phyloP scores from a whole-genome alignment of 2,113 vertebrate genomes.

The Amazona guildingii region DNA sequence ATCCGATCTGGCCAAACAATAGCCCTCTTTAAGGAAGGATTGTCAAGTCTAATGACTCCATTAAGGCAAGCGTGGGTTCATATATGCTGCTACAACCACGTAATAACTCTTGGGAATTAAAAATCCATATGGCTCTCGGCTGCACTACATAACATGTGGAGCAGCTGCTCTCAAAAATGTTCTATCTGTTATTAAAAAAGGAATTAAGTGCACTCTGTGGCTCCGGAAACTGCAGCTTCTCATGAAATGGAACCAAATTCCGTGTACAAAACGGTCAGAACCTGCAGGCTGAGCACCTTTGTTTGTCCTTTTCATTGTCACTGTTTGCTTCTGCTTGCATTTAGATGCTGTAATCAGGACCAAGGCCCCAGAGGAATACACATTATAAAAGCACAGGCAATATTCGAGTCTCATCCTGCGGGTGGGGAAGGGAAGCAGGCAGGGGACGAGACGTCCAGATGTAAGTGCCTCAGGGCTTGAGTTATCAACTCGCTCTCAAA shows the following conservation, averaged over 20 bases:
- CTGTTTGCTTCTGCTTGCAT: neutral
- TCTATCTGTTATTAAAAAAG: neutral
- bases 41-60: neutral
- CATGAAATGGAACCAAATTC: neutral
- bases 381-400: neutral
- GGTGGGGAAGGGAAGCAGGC: neutral
- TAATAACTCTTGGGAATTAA: constrained; percentile 39
- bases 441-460: neutral
- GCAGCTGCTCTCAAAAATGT: neutral
- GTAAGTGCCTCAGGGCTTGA: neutral
- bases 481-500: neutral
- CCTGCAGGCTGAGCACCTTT: neutral
- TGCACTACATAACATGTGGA: neutral
- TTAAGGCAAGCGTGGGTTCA: neutral
- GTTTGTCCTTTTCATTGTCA: neutral
- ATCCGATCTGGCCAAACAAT: neutral
- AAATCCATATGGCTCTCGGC: constrained; percentile 26
- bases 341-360: neutral
- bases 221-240: neutral
- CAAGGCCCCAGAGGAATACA: neutral
- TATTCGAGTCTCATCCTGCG: neutral
- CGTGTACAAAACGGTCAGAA: neutral
- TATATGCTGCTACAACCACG: neutral
- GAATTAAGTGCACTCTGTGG: neutral
- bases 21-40: neutral